Evolutionary conservation across 2,113 vertebrate species (phyloP).

Genomic region (Microcebus lehilahytsara): DNA sequence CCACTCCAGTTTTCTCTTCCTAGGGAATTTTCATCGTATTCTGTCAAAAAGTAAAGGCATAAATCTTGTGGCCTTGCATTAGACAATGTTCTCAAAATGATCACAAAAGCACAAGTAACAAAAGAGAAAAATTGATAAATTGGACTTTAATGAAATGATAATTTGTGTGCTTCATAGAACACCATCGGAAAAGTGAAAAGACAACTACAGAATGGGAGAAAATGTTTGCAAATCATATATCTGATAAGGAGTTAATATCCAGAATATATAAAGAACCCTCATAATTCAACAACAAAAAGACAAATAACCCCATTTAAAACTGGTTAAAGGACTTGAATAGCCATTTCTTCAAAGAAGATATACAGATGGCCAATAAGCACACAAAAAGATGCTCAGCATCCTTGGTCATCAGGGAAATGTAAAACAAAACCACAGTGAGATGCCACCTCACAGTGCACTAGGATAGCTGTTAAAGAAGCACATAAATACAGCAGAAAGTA

Average conservation of each 20-base stretch:
- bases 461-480: not conserved
- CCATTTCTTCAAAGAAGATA: not conserved
- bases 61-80: not conserved
- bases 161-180: not conserved
- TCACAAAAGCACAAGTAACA: not conserved
- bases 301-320: not conserved
- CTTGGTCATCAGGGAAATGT: not conserved
- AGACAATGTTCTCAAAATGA: not conserved
- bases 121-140: not conserved
- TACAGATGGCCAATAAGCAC: not conserved
- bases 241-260: not conserved
- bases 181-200: not conserved
- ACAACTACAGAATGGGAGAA: not conserved
- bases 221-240: constrained; percentile 8
- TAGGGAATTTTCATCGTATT: not conserved
- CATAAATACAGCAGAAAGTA: not conserved
- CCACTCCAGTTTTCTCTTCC: not conserved
- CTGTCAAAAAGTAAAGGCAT: not conserved
- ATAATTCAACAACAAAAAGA: not conserved
- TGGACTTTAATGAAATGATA: not conserved
- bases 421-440: not conserved
- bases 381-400: not conserved
- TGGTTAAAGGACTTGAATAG: not conserved
- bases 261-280: not conserved
- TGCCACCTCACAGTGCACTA: not conserved